Conservation (phyloP, 2,113 vertebrate species). For the Dendropsophus ebraccatus region DNA sequence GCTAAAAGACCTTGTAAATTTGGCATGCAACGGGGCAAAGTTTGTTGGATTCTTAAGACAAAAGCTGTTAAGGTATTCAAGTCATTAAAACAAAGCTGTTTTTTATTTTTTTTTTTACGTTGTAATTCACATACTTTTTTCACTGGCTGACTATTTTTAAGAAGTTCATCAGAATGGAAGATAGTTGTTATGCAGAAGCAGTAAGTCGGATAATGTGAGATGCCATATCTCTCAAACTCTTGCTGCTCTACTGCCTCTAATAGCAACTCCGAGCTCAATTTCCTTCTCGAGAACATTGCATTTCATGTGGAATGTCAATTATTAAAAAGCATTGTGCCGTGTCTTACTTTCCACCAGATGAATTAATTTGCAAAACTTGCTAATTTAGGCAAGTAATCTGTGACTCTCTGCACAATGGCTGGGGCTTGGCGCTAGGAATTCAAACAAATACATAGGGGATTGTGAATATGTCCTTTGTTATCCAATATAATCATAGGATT, state of each 20-base stretch:
- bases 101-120: slow-evolving; percentile 71
- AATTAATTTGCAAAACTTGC: slow-evolving; percentile 82
- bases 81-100: slow-evolving; percentile 61
- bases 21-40: no score
- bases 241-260: slow-evolving; percentile 84
- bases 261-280: slow-evolving; percentile 87
- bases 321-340: slow-evolving; percentile 84
- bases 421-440: slow-evolving; percentile 69
- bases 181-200: slow-evolving; percentile 89
- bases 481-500: slow-evolving; percentile 68
- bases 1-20: no score
- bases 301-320: slow-evolving; percentile 86
- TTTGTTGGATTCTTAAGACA: background rate
- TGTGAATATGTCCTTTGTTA: background rate
- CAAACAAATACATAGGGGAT: slow-evolving; percentile 8
- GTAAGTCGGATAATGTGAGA: slow-evolving; percentile 79
- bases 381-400: slow-evolving; percentile 82
- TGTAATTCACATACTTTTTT: slow-evolving; percentile 63
- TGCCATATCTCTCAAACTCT: slow-evolving; percentile 82
- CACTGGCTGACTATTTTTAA: slow-evolving; percentile 67
- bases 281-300: slow-evolving; percentile 82
- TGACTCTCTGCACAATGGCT: background rate
- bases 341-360: slow-evolving; percentile 82
- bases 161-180: slow-evolving; percentile 78
- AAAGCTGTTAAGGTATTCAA: background rate